Percentiles rank a stretch among this genome's conserved stretches.
phyloP scores from a whole-genome alignment of 2,888 invertebrate genomes.

The Noctuana brunneofusca region DNA sequence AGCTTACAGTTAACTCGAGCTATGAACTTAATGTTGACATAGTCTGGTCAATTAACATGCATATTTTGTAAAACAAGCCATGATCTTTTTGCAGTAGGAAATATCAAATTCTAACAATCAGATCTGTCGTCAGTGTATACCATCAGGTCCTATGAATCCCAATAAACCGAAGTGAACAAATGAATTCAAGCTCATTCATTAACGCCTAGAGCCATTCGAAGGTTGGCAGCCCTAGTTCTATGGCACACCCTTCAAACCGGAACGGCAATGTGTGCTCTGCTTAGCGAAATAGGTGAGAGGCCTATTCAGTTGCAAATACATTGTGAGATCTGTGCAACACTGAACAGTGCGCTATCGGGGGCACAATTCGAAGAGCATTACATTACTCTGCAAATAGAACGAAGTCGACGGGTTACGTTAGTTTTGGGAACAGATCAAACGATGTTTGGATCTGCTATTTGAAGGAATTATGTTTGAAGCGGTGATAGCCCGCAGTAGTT shows the following conservation, averaged over 20 bases:
- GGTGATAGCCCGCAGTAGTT: no score
- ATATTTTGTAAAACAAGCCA: no score
- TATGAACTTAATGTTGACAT: no score
- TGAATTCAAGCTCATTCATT: not conserved
- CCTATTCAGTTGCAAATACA: conserved; percentile 30
- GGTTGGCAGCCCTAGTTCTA: conserved; percentile 23
- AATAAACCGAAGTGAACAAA: not conserved
- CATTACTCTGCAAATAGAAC: not conserved
- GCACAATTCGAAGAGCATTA: not conserved
- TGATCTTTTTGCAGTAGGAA: no score
- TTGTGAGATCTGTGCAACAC: conserved; percentile 28
- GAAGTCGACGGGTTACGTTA: not conserved
- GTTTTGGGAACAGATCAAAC: not conserved
- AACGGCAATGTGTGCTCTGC: conserved; percentile 32
- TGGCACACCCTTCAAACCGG: conserved; percentile 32
- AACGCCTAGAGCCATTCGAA: not conserved
- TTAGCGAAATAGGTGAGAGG: conserved; percentile 30
- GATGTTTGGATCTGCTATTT: not conserved
- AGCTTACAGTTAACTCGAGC: no score
- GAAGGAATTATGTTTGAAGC: no score
- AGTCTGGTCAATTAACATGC: no score
- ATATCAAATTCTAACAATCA: no score
- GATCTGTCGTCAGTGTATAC: no score
- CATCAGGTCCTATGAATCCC: no score
- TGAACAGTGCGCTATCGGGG: conserved; percentile 16